Evolutionary conservation across 2,113 vertebrate species (phyloP).

Genomic region (Dendropsophus ebraccatus): DNA sequence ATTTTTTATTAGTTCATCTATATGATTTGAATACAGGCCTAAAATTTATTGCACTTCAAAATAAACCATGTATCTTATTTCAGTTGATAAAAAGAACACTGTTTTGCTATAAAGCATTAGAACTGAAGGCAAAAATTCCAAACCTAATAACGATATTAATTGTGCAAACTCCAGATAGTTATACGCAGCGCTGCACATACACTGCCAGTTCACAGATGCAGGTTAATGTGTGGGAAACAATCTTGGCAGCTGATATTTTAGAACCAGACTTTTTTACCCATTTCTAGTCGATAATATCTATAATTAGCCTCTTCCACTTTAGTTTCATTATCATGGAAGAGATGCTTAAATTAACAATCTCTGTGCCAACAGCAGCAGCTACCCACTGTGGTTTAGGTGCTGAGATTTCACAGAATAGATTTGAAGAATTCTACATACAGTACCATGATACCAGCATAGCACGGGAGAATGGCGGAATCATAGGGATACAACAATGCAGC

Average conservation of each 20-base stretch:
- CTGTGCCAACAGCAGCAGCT: neutral
- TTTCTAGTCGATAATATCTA: conserved; percentile 3
- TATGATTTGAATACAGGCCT: too few relatives aligned
- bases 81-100: neutral
- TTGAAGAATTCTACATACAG: neutral
- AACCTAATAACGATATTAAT: neutral
- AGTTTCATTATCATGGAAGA: neutral
- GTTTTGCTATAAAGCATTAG: neutral
- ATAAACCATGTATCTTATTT: neutral
- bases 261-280: neutral
- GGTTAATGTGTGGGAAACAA: conserved; percentile 5
- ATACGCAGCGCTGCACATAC: neutral
- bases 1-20: too few relatives aligned
- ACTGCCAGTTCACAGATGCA: neutral
- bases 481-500: too few relatives aligned
- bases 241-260: conserved; percentile 17
- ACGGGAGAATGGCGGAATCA: too few relatives aligned
- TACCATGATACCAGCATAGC: neutral
- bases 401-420: neutral
- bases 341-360: neutral
- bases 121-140: neutral
- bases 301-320: neutral
- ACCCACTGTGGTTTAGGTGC: neutral
- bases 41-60: too few relatives aligned
- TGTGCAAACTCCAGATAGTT: neutral